A percentile compares a stretch with the other conserved stretches of the same genome.
Evolutionary conservation across 1,140 invertebrate species (phyloP).

Genomic region (Bombus difficillimus): DNA sequence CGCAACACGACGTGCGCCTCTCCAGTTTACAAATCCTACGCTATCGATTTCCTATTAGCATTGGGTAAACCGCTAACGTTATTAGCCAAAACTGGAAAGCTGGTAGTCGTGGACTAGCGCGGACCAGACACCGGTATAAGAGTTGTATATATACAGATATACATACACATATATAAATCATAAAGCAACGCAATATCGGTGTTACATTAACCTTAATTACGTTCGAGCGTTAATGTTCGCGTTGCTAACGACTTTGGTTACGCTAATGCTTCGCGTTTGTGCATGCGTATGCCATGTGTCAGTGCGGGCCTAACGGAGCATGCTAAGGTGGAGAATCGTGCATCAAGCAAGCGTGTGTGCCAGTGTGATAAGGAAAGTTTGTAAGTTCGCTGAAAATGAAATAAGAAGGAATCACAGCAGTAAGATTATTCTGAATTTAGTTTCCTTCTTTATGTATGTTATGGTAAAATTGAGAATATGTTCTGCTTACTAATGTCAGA

Average conservation of each 20-base stretch:
- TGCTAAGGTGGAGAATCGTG: background rate
- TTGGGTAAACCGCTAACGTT: slow-evolving; percentile 28
- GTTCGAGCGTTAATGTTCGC: slow-evolving; percentile 29
- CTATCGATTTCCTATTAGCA: slow-evolving; percentile 51
- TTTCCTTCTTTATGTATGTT: background rate
- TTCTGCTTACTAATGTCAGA: no score
- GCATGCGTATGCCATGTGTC: slow-evolving; percentile 26
- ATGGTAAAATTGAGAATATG: no score
- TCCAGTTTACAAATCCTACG: slow-evolving; percentile 38
- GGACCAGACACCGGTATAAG: slow-evolving; percentile 16
- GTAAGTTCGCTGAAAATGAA: background rate
- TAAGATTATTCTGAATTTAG: background rate
- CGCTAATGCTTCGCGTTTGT: slow-evolving; percentile 25
- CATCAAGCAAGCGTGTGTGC: slow-evolving; percentile 3
- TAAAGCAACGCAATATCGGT: slow-evolving; percentile 23
- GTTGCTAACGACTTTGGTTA: slow-evolving; percentile 33
- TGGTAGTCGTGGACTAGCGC: background rate
- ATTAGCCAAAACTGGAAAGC: slow-evolving; percentile 25
- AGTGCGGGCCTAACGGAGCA: slow-evolving; percentile 3
- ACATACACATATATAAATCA: slow-evolving; percentile 5
- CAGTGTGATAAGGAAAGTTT: background rate
- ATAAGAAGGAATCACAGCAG: background rate
- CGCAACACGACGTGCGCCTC: slow-evolving; percentile 7
- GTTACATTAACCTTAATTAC: slow-evolving; percentile 53
- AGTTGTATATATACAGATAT: background rate